These are phyloP conservation scores for Protophormia terraenovae DNA, from an alignment of 2,888 invertebrate species.

Conservation along the genomic window DNA sequence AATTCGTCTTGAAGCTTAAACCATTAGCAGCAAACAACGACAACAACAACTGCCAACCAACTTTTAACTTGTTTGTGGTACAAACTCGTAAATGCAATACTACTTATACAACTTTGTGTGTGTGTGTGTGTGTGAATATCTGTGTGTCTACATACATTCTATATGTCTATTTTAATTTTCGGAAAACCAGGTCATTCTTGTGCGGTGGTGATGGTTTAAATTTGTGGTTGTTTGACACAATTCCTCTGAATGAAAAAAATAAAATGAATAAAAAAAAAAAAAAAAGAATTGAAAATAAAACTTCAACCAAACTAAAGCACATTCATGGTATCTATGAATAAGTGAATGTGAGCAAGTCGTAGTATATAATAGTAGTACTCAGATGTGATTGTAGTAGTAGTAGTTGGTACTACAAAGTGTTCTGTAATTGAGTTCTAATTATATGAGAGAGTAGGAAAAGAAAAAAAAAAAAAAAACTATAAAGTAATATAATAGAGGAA, in stretches of 20 bases:
- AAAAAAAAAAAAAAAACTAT: not conserved
- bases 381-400: not conserved
- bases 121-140: slow-evolving; percentile 13
- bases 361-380: not conserved
- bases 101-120: not conserved
- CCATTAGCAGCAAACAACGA: not conserved
- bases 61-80: slow-evolving; percentile 53
- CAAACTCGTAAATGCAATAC: slow-evolving; percentile 38
- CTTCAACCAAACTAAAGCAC: slow-evolving; percentile 35
- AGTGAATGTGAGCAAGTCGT: slow-evolving; percentile 7
- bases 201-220: slow-evolving; percentile 65
- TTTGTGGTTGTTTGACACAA: slow-evolving; percentile 68
- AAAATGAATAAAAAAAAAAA: not conserved
- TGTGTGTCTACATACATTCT: slow-evolving; percentile 25
- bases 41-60: slow-evolving; percentile 16
- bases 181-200: slow-evolving; percentile 68
- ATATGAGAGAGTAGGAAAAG: not conserved
- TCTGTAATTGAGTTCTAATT: slow-evolving; percentile 67
- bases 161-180: slow-evolving; percentile 66
- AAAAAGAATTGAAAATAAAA: not conserved
- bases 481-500: slow-evolving; percentile 15
- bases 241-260: slow-evolving; percentile 47
- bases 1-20: slow-evolving; percentile 21
- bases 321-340: not conserved
- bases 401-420: slow-evolving; percentile 42